phyloP scores from a whole-genome alignment of 92 coral and sea anemone species.

The Siderastrea siderea region DNA sequence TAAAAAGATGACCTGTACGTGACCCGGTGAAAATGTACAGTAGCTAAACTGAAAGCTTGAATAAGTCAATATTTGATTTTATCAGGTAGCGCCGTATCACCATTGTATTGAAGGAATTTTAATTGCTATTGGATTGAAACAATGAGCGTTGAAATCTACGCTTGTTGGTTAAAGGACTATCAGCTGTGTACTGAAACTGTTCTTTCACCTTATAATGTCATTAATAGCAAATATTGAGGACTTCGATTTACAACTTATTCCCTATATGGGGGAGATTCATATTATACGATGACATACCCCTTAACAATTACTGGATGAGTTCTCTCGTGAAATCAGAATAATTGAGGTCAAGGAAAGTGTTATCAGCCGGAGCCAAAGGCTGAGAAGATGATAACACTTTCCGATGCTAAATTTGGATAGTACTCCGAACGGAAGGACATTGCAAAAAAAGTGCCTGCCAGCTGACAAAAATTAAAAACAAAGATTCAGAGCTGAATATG shows the following conservation, averaged over 20 bases:
- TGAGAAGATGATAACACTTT: not conserved
- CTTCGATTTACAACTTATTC: not conserved
- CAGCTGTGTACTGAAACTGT: not conserved
- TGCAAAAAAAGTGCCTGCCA: no score
- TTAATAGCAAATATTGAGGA: not conserved
- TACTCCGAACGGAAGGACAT: no score
- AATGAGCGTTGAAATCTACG: not conserved
- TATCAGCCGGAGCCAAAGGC: not conserved
- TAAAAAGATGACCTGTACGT: not conserved
- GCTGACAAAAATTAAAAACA: no score
- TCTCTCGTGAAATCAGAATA: not conserved
- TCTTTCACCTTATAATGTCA: not conserved
- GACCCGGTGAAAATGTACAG: conserved; percentile 13
- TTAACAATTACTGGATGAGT: not conserved
- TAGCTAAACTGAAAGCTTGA: not conserved
- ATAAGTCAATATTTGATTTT: not conserved
- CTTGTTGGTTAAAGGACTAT: not conserved
- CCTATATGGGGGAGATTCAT: not conserved
- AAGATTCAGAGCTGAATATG: no score
- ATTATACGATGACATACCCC: not conserved
- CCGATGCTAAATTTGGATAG: not conserved
- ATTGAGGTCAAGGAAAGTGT: not conserved
- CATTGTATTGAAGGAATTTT: not conserved
- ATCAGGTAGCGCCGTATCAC: conserved; percentile 13
- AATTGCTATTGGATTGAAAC: not conserved